Evolutionary conservation across 92 coral and sea anemone genomes (phyloP), one percentile per base, ranked within the genome.

Genomic region (Siderastrea radians): DNA sequence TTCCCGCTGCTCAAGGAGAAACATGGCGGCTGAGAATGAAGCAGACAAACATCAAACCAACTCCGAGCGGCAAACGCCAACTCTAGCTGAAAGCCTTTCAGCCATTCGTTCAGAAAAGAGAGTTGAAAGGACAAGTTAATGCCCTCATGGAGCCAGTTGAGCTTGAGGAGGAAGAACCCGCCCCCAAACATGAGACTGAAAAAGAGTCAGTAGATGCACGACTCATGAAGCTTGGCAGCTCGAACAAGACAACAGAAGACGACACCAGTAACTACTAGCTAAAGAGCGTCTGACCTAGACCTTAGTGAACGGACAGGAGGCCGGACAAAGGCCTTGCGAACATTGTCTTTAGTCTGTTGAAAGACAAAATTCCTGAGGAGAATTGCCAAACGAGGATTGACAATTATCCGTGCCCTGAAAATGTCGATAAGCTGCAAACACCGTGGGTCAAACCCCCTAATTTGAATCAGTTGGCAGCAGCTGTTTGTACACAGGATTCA

Each of bases 361-460:
- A 68, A 68, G 73, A 68, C 73, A 43, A 43, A 68, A 26, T 45
- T 38, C 81, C 81, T 17, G 74, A 73, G 26, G 74, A 72, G 15
- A 84, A 84, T 57, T 45, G 81, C 4, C 80, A 74, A 74, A 46
- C 81, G 3, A 92, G 86, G 78, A 52, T 92, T 3, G 67, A 92
- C 43, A 75, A 85, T 68, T 85, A 81, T 68, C 90, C 90, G 4
- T 52, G 79, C 12, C 90, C 95, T 16, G 87, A 45, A 57, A 92
- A 88, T 66, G 49, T 92, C 46, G 88, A 79, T 54, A 81, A 53
- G 46, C 67, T 88, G 52, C 66, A 77, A 49, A 82, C 91, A 46
- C 93, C 89, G 50, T 84, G 88, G 13, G 92, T 90, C 6, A 93
- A 87, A 48, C 96, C 93, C 9, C 72, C 90, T 10, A 86, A 90